Conservation (phyloP, 1,140 invertebrate genomes). For the Micrasema longulum region DNA sequence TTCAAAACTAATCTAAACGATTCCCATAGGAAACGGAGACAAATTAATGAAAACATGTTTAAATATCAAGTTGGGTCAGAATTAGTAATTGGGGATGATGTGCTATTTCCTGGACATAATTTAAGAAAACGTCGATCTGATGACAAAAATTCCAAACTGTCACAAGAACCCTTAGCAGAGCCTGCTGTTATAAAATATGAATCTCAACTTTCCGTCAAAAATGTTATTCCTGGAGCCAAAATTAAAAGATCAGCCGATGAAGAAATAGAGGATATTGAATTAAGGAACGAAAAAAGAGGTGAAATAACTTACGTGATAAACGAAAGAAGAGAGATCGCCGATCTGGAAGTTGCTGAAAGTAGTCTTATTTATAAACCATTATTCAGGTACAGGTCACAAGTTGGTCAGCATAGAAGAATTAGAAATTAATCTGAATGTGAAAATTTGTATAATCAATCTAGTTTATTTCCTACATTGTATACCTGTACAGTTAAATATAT, state of each 20-base stretch:
- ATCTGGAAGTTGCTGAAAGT: slow-evolving; percentile 43
- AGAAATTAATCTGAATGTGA: slow-evolving; percentile 17
- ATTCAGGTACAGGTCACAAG: slow-evolving; percentile 45
- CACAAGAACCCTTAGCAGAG: too few species aligned
- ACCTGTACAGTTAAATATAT: too few species aligned
- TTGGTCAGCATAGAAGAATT: slow-evolving; percentile 38
- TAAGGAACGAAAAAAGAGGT: neutral
- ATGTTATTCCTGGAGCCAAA: slow-evolving; percentile 6
- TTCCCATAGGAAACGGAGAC: too few species aligned
- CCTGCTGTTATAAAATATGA: neutral
- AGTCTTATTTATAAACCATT: slow-evolving; percentile 40
- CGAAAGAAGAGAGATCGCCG: slow-evolving; percentile 22
- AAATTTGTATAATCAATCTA: too few species aligned
- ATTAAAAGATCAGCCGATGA: slow-evolving; percentile 11
- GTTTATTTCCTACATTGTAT: too few species aligned
- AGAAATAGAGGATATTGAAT: slow-evolving; percentile 1
- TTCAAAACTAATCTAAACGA: too few species aligned
- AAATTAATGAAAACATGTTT: too few species aligned
- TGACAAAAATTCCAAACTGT: too few species aligned
- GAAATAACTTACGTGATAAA: neutral
- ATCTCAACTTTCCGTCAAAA: slow-evolving; percentile 1
- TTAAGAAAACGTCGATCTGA: too few species aligned
- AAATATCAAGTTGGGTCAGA: too few species aligned
- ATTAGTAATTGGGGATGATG: too few species aligned
- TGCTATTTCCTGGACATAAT: too few species aligned